A percentile compares a stretch with the other conserved stretches of the same genome.
Evolutionary conservation across 2,797 vertebrate species (phyloP).

Genomic region (Monodelphis domestica): DNA sequence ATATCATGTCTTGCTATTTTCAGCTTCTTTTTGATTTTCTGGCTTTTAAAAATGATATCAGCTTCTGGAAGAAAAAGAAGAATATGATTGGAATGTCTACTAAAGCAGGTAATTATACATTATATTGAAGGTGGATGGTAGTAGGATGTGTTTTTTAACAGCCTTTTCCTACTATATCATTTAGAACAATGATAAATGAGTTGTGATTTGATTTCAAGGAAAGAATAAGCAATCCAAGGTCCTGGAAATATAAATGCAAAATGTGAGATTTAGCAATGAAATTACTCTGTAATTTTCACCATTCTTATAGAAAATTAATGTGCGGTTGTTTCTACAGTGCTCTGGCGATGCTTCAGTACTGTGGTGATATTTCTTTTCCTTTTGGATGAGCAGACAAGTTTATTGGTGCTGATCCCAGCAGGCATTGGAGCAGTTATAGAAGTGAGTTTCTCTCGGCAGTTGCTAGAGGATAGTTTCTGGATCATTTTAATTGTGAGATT

Average conservation of each 20-base stretch:
- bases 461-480: not conserved
- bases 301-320: conserved; percentile 62
- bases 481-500: not conserved
- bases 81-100: conserved; percentile 95
- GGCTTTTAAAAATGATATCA: conserved; percentile 97
- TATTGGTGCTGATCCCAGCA: conserved; percentile 94
- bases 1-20: conserved; percentile 38
- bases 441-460: conserved; percentile 84
- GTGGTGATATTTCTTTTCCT: conserved; percentile 96
- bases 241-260: not conserved
- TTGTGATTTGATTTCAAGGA: not conserved
- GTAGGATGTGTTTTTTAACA: not conserved
- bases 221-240: not conserved
- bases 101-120: conserved; percentile 89
- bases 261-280: not conserved
- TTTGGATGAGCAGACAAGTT: conserved; percentile 95
- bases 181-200: not conserved
- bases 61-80: conserved; percentile 95
- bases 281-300: not conserved
- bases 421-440: conserved; percentile 93
- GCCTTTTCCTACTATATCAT: not conserved
- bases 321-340: conserved; percentile 83
- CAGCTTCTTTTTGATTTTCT: conserved; percentile 97
- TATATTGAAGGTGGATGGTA: not conserved
- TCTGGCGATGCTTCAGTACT: conserved; percentile 96